Evolutionary conservation across 2,797 vertebrate species (phyloP).

Genomic region (Morus bassanus): DNA sequence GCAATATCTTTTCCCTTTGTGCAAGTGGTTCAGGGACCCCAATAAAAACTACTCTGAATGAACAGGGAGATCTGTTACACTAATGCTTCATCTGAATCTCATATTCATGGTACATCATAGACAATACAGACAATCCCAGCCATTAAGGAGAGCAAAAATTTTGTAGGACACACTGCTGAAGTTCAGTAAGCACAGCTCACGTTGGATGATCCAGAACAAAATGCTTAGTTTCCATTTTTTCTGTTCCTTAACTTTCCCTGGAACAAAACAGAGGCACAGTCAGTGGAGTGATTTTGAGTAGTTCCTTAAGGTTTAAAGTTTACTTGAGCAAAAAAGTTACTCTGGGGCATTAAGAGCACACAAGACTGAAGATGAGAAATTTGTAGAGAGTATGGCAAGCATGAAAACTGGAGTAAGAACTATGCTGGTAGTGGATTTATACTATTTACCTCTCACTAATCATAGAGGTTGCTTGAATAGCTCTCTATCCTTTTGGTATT

Average conservation of each 20-base stretch:
- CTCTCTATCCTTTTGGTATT: not conserved
- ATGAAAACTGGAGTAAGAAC: not conserved
- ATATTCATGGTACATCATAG: accelerated
- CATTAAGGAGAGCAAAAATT: not conserved
- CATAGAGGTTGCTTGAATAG: not conserved
- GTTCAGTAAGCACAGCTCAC: not conserved
- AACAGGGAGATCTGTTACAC: not conserved
- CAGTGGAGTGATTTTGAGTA: not conserved
- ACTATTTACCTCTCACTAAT: not conserved
- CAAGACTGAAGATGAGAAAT: not conserved
- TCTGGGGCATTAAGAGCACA: not conserved
- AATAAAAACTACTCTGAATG: not conserved
- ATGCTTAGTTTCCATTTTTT: not conserved
- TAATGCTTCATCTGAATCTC: not conserved
- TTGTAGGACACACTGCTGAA: not conserved
- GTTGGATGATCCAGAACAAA: not conserved
- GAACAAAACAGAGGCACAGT: not conserved
- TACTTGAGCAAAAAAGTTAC: not conserved
- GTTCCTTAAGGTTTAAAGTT: not conserved
- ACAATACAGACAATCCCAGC: not conserved
- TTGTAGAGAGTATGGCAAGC: not conserved
- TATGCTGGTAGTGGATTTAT: not conserved
- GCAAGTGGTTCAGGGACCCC: not conserved
- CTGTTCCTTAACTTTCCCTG: not conserved
- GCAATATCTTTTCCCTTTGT: not conserved